These are phyloP conservation scores for Parascotia fuliginaria DNA, from an alignment of 2,888 invertebrate genomes.

Conservation along the genomic window DNA sequence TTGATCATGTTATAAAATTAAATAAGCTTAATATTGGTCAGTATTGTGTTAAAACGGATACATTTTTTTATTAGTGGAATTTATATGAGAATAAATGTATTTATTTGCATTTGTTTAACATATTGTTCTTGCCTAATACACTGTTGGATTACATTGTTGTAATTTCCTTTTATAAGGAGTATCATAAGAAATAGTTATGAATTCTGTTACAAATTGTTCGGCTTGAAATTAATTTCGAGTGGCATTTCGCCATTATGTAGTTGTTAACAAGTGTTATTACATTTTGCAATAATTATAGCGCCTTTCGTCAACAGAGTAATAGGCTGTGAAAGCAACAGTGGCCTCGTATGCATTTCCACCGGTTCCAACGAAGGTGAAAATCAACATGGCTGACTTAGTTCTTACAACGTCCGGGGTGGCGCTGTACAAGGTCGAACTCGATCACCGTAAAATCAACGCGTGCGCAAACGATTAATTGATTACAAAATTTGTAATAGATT, in stretches of 20 bases:
- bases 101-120: conserved; percentile 11
- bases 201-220: conserved; percentile 11
- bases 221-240: conserved; percentile 18
- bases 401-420: conserved; percentile 39
- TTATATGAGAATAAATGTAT: background rate
- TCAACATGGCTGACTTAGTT: conserved; percentile 48
- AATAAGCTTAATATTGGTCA: background rate
- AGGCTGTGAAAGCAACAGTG: conserved; percentile 69
- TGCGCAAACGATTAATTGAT: conserved; percentile 52
- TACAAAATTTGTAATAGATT: conserved; percentile 53
- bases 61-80: too few species aligned
- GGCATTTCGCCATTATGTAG: conserved; percentile 11
- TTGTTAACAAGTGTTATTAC: conserved; percentile 33
- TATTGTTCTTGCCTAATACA: conserved; percentile 10
- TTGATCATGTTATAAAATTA: background rate
- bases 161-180: conserved; percentile 8
- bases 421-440: conserved; percentile 60
- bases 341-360: conserved; percentile 65
- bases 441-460: conserved; percentile 51
- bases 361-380: conserved; percentile 69
- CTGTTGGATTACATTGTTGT: conserved; percentile 5
- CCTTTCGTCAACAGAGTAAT: conserved; percentile 36
- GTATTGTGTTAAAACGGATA: background rate
- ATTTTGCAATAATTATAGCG: conserved; percentile 36
- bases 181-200: conserved; percentile 18